phyloP scores from a whole-genome alignment of 2,113 vertebrate species.

The Podilymbus podiceps region DNA sequence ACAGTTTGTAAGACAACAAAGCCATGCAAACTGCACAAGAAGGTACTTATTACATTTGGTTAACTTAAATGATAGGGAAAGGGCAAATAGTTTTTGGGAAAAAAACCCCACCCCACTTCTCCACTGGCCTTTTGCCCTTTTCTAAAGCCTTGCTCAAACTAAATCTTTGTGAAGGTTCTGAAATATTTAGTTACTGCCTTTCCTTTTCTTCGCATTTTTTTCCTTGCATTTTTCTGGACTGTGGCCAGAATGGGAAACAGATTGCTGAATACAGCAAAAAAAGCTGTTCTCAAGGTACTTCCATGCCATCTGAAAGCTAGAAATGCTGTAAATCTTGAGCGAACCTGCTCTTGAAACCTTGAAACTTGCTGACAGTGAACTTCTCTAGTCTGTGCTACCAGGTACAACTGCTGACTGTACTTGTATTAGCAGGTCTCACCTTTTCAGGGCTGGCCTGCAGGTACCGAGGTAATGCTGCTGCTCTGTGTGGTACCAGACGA shows the following conservation, averaged over 20 bases:
- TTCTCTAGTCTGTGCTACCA: background rate
- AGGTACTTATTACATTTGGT: background rate
- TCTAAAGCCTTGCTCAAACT: background rate
- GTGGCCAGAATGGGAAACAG: conserved; percentile 21
- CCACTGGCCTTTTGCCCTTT: conserved; percentile 10
- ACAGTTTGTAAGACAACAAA: background rate
- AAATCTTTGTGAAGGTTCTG: conserved; percentile 38
- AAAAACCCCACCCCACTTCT: background rate
- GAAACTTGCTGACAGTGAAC: conserved; percentile 24
- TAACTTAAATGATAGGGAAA: background rate
- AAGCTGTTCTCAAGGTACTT: conserved; percentile 51
- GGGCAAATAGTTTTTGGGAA: background rate
- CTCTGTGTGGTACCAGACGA: background rate
- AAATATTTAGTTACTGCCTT: conserved; percentile 47
- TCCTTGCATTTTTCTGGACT: background rate
- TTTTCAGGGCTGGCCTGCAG: background rate
- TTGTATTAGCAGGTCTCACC: background rate
- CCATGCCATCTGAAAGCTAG: conserved; percentile 33
- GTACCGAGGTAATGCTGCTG: background rate
- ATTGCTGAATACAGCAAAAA: conserved; percentile 58
- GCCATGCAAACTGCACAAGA: background rate
- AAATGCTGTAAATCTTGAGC: conserved; percentile 51
- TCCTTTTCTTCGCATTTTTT: background rate
- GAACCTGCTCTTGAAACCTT: conserved; percentile 38
- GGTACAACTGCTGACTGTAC: background rate